Evolutionary conservation across 2,888 invertebrate genomes (phyloP).

Genomic region (Cheilosia soror): DNA sequence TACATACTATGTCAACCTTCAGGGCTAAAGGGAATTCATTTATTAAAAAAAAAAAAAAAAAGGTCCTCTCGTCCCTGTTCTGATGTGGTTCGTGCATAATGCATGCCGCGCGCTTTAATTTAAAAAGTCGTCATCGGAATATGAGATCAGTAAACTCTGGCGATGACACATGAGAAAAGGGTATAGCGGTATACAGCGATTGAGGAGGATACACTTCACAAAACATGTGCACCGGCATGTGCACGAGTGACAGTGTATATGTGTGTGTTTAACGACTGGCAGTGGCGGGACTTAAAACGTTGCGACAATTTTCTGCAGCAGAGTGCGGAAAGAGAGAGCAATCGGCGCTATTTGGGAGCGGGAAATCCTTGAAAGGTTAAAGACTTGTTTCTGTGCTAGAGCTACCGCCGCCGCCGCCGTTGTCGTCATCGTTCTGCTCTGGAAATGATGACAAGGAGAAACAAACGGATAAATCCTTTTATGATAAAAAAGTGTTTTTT

Average conservation of each 20-base stretch:
- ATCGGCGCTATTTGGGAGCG: conserved; percentile 58
- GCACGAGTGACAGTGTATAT: conserved; percentile 26
- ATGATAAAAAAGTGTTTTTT: conserved; percentile 24
- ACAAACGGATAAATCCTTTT: conserved; percentile 68
- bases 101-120: conserved; percentile 70
- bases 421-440: conserved; percentile 51
- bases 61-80: conserved; percentile 37
- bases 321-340: conserved; percentile 33
- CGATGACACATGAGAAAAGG: conserved; percentile 3
- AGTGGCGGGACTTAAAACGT: conserved; percentile 62
- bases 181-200: no score
- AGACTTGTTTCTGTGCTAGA: conserved; percentile 77
- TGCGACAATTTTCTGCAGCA: conserved; percentile 57
- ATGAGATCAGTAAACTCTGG: conserved; percentile 74
- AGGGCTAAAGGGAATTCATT: conserved; percentile 45
- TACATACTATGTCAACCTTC: conserved; percentile 55
- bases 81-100: conserved; percentile 45
- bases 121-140: conserved; percentile 69
- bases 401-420: conserved; percentile 23
- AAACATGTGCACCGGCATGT: conserved; percentile 30
- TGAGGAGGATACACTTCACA: conserved; percentile 51
- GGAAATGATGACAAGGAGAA: conserved; percentile 60
- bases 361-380: conserved; percentile 82
- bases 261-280: conserved; percentile 18
- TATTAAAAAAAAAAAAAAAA: conserved; percentile 14